phyloP scores from a whole-genome alignment of 2,113 vertebrate genomes.

The Anguilla rostrata region DNA sequence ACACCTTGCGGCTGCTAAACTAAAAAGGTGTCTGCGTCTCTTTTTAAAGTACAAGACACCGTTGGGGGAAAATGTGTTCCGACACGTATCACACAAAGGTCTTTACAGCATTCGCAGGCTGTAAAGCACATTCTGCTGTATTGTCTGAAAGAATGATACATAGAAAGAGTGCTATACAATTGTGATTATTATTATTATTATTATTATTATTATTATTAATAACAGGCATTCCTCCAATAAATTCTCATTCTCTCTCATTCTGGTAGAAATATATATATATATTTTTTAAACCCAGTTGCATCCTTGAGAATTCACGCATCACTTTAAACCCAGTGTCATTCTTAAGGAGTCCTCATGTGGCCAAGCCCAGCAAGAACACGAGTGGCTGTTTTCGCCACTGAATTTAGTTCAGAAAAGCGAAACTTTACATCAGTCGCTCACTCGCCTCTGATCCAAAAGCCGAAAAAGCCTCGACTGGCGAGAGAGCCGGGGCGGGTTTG shows the following conservation, averaged over 20 bases:
- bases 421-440: not conserved
- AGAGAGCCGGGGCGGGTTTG: not conserved
- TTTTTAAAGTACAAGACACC: not conserved
- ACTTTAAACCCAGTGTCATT: too few species aligned
- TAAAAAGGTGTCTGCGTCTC: not conserved
- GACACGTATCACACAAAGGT: not conserved
- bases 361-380: not conserved
- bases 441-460: not conserved
- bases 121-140: too few species aligned
- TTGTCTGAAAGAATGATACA: too few species aligned
- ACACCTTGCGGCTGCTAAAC: not conserved
- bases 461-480: not conserved
- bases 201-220: too few species aligned
- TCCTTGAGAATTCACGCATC: too few species aligned
- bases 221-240: not conserved
- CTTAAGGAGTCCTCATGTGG: too few species aligned
- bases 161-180: too few species aligned
- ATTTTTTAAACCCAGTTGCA: too few species aligned
- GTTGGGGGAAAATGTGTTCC: not conserved
- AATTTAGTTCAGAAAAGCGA: not conserved
- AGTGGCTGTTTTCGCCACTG: not conserved
- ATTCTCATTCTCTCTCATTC: not conserved
- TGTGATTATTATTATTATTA: too few species aligned
- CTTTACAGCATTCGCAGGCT: not conserved
- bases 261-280: not conserved